These are phyloP conservation scores for Trididemnum clinides DNA, from an alignment of 23 tunicate genomes.

Conservation along the genomic window DNA sequence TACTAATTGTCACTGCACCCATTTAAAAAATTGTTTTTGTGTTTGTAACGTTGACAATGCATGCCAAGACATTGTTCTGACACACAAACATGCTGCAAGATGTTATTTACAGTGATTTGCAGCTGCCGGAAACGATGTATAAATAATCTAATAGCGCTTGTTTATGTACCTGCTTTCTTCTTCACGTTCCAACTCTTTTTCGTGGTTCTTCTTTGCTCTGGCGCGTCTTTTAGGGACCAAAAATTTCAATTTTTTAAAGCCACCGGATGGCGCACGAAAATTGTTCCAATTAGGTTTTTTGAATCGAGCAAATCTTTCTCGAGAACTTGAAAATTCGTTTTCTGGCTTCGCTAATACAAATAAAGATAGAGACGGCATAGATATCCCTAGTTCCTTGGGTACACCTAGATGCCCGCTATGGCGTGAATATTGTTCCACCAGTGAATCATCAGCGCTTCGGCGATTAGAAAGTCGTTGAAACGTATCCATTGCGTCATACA, in stretches of 20 bases:
- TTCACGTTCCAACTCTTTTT: too few species aligned
- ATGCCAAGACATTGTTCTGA: too few species aligned
- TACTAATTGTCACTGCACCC: too few species aligned
- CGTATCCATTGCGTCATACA: not conserved
- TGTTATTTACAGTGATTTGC: too few species aligned
- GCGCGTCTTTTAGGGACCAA: not conserved
- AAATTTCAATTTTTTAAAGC: not conserved
- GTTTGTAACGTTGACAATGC: too few species aligned
- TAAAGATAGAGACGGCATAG: conserved; percentile 2
- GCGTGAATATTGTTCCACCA: not conserved
- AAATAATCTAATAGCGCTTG: not conserved
- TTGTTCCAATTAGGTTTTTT: not conserved
- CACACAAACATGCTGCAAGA: too few species aligned
- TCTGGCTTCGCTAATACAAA: too few species aligned
- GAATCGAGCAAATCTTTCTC: not conserved
- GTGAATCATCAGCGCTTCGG: not conserved
- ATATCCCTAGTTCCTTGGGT: not conserved
- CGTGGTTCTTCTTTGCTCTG: not conserved
- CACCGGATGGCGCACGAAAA: conserved; percentile 5
- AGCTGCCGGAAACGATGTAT: too few species aligned
- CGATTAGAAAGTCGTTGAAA: not conserved
- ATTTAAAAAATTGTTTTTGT: too few species aligned
- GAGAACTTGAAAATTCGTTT: too few species aligned
- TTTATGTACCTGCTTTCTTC: too few species aligned
- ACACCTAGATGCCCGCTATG: not conserved